These are phyloP conservation scores for Oppia nitens DNA, from an alignment of 1,140 invertebrate species.

Conservation along the genomic window DNA sequence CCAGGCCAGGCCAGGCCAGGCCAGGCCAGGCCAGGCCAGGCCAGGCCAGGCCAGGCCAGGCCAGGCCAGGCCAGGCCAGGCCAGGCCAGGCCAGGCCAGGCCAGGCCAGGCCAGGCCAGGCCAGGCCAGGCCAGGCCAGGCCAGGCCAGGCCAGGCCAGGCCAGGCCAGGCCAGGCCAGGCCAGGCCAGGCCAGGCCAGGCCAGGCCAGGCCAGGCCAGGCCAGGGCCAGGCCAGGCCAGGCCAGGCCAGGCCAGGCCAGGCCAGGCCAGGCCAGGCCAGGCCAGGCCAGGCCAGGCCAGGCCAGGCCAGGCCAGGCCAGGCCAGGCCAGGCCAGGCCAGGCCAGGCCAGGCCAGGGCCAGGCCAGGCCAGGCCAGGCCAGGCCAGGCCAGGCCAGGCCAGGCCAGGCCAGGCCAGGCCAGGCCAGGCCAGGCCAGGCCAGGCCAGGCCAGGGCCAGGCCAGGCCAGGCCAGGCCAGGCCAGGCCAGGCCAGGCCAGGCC, in stretches of 20 bases:
- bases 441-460: constrained; percentile 20
- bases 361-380: constrained; percentile 23
- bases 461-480: constrained; percentile 23
- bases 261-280: constrained; percentile 19
- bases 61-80: constrained; percentile 21
- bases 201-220: constrained; percentile 19
- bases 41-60: constrained; percentile 23
- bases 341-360: constrained; percentile 21
- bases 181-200: constrained; percentile 17
- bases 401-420: constrained; percentile 22
- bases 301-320: constrained; percentile 21
- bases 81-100: constrained; percentile 23
- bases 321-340: constrained; percentile 22
- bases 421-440: constrained; percentile 22
- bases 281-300: constrained; percentile 14
- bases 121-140: constrained; percentile 20
- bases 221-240: constrained; percentile 19
- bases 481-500: constrained; percentile 20
- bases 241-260: constrained; percentile 17
- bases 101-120: constrained; percentile 22
- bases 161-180: constrained; percentile 19
- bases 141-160: constrained; percentile 20
- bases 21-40: constrained; percentile 21
- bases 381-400: constrained; percentile 22
- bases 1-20: constrained; percentile 21